Conservation (phyloP, 2,797 vertebrate species). For the Enteromius paludinosus region DNA sequence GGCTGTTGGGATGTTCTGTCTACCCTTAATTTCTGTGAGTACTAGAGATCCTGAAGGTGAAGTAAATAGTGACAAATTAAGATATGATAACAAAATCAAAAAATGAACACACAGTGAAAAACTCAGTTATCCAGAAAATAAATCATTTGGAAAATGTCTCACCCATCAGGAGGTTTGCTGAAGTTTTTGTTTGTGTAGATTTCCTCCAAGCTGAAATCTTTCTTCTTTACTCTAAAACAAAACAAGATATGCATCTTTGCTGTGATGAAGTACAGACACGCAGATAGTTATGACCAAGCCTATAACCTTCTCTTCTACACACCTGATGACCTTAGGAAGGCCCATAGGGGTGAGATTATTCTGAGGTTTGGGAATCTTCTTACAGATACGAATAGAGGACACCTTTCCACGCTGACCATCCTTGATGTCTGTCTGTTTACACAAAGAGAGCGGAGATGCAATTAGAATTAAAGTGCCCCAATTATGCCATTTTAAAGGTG, state of each 20-base stretch:
- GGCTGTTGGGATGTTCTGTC: neutral
- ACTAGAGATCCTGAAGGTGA: neutral
- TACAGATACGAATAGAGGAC: conserved; percentile 87
- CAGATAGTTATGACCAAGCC: neutral
- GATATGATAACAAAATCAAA: neutral
- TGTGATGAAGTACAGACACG: neutral
- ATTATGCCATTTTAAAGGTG: no score
- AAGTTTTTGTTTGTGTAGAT: conserved; percentile 95
- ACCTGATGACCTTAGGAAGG: conserved; percentile 88
- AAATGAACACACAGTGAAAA: neutral
- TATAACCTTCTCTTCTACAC: conserved; percentile 7
- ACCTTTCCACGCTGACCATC: conserved; percentile 80
- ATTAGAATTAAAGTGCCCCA: neutral
- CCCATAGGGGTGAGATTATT: conserved; percentile 91
- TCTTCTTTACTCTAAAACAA: conserved; percentile 85
- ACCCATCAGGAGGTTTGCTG: conserved; percentile 86
- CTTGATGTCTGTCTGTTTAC: conserved; percentile 72
- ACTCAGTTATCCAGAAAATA: neutral
- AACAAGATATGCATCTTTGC: neutral
- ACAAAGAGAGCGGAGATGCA: neutral
- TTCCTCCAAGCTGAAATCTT: conserved; percentile 91
- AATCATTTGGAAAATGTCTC: conserved; percentile 52
- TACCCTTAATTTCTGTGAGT: neutral
- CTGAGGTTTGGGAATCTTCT: conserved; percentile 81
- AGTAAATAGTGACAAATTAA: neutral